Conservation (phyloP, 37 sponge, comb jelly and placozoan species). For the Axinella damicornis region DNA sequence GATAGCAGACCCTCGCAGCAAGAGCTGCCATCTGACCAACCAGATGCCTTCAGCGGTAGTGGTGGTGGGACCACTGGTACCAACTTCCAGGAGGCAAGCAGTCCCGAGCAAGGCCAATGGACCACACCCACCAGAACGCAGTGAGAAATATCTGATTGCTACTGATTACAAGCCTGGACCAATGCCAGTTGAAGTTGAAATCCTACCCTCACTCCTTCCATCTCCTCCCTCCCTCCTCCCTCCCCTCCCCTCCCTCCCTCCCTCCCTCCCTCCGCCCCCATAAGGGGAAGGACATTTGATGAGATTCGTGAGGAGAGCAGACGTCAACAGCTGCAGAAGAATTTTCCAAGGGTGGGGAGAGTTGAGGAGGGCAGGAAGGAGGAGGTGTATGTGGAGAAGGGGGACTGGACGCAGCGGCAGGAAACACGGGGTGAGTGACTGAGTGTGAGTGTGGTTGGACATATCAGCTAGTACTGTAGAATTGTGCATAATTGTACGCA, state of each 20-base stretch:
- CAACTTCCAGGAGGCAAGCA: not conserved
- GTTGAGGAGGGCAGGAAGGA: not conserved
- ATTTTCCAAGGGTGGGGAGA: slow-evolving; percentile 16
- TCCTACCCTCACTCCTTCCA: too few relatives aligned
- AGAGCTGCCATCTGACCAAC: slow-evolving; percentile 19
- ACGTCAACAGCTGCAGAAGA: slow-evolving; percentile 33
- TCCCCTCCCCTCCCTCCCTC: not conserved
- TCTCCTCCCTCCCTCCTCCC: not conserved
- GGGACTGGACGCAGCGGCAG: slow-evolving; percentile 12
- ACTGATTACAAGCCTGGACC: too few relatives aligned
- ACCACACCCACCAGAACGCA: not conserved
- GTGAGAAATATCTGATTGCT: too few relatives aligned
- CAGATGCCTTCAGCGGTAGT: slow-evolving; percentile 37
- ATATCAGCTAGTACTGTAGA: too few relatives aligned
- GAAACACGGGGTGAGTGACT: too few relatives aligned
- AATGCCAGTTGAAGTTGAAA: too few relatives aligned
- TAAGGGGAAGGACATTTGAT: slow-evolving; percentile 71
- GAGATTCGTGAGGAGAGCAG: slow-evolving; percentile 80
- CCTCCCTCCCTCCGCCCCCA: too few relatives aligned
- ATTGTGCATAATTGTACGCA: too few relatives aligned
- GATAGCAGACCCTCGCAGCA: too few relatives aligned
- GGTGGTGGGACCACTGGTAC: not conserved
- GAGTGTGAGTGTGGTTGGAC: too few relatives aligned
- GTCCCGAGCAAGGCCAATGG: not conserved
- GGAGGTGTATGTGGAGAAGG: not conserved